Base-by-base conservation (phyloP, 2,888 invertebrate genomes). In the Cynaeus angustus region DNA sequence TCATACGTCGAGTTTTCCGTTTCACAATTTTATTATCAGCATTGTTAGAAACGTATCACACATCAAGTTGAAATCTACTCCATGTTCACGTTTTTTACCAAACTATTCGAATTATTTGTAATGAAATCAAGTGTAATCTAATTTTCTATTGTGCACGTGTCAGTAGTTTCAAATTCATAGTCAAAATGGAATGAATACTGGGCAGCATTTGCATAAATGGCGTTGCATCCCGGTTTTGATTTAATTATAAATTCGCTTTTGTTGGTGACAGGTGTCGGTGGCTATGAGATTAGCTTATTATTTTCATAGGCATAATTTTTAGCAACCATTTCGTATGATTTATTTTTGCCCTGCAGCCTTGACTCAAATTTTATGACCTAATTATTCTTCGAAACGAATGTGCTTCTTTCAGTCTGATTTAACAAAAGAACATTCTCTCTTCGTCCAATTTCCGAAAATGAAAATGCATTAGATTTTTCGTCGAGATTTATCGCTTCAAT, bases 381-480 rank as follows among this genome's bases (percentile, higher is more conserved):
- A 33, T 33, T 33, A 33, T 33, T 6, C 33, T 7, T 1, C 33
- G 3, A 33, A 33, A 28, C 28, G 28, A 28, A 41, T 41, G 5
- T 12, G 43, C 5, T 9, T 9, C 43, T 13, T 50, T n/a, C 28
- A 50, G n/a, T n/a, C n/a, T n/a, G n/a, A n/a, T n/a, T 10, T 8
- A 5, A 26, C 14, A 8, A 50, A n/a, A n/a, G n/a, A n/a, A n/a
- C n/a, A 8, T 5, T 50, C 5, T 12, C 13, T 10, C 13, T 14
- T n/a, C 56, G 5, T 56, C 13, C 61, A 8, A 48, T 46, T 14
- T 48, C 48, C 8, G 28, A 28, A 16, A 37, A 61, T 38, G 48
- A 46, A 30, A 61, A 61, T 14, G 48, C 37, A 46, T 50, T 61
- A 50, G 30, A 61, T 50, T 38, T 56, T 38, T 14, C 21, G 6